Conservation (phyloP, 2,888 invertebrate genomes). For the Meliscaeva auricollis region DNA sequence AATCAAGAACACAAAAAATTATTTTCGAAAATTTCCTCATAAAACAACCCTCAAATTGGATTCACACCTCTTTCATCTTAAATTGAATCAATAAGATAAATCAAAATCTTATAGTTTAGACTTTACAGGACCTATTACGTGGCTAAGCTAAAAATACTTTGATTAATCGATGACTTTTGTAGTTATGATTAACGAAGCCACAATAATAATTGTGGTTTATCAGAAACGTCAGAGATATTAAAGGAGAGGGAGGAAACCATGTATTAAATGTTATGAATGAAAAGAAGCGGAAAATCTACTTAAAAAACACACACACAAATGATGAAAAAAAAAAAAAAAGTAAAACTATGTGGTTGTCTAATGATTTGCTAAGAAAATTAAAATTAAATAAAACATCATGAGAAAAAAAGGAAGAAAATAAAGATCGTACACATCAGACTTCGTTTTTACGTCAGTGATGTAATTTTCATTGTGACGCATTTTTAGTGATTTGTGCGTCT, state of each 20-base stretch:
- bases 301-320: too few relatives aligned
- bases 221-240: not conserved
- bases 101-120: not conserved
- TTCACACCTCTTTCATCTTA: not conserved
- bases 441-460: not conserved
- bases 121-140: not conserved
- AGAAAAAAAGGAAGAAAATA: not conserved
- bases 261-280: too few relatives aligned
- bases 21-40: not conserved
- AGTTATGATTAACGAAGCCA: not conserved
- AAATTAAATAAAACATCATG: not conserved
- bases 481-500: constrained; percentile 5
- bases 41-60: not conserved
- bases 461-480: not conserved
- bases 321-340: not conserved
- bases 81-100: not conserved
- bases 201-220: not conserved
- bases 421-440: not conserved
- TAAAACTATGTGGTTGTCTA: not conserved
- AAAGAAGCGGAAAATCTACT: too few relatives aligned
- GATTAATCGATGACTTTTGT: not conserved
- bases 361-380: not conserved
- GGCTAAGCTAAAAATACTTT: not conserved
- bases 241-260: not conserved
- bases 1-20: not conserved